phyloP scores from a whole-genome alignment of 2,888 invertebrate species.

The Cepaea hortensis region DNA sequence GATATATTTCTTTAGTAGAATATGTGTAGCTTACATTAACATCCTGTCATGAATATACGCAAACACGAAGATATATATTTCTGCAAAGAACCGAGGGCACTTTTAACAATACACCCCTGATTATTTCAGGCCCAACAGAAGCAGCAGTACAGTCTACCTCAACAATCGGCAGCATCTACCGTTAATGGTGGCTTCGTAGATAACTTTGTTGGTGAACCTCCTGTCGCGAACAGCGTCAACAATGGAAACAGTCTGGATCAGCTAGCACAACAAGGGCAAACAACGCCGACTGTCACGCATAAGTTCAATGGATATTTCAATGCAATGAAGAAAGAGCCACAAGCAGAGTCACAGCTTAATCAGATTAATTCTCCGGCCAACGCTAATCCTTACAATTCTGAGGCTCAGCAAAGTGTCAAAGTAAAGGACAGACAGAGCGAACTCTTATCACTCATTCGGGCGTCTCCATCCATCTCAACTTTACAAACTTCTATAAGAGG shows the following conservation, averaged over 20 bases:
- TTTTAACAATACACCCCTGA: neutral
- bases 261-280: neutral
- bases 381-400: conserved; percentile 24
- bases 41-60: too few species aligned
- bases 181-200: neutral
- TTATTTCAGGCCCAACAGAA: neutral
- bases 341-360: neutral
- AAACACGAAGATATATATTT: too few species aligned
- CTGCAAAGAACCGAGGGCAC: too few species aligned
- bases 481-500: neutral
- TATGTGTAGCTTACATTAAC: too few species aligned
- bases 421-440: neutral
- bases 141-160: neutral
- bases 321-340: neutral
- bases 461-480: neutral
- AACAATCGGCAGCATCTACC: neutral
- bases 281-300: neutral
- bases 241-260: neutral
- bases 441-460: neutral
- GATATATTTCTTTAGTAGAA: too few species aligned
- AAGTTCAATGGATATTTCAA: neutral
- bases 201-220: conserved; percentile 21
- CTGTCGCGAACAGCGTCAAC: conserved; percentile 7
- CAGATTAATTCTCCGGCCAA: conserved; percentile 41
- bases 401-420: neutral